Evolutionary conservation across 2,113 vertebrate species (phyloP), one percentile per base, ranked within the genome.

Genomic region (Edolisoma coerulescens): DNA sequence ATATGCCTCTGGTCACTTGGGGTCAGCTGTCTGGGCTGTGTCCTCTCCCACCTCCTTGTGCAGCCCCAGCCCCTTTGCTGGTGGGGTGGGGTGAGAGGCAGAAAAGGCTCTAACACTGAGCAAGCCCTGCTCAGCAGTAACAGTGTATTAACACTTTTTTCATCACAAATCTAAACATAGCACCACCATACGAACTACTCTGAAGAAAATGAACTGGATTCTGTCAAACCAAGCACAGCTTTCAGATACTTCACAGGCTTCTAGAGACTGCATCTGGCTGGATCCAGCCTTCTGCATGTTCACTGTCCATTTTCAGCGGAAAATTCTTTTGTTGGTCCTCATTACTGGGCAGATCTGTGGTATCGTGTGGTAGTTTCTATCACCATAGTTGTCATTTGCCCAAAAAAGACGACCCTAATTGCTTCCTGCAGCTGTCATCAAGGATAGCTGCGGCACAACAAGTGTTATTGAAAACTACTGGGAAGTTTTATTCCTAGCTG

Each of bases 131-230:
- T 65, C 54, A n/a, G 49, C 11, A 27, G 2, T 49, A 70, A 5
- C 0, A 0, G 6, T 37, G 41, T 15, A 6, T 42, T 35, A 50
- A n/a, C 35, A 12, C 30, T 18, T 4, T 28, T 88, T 41, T 11
- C 17, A 19, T 11, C 54, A n/a, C 59, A 84, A 63, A 80, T 41
- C 35, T 33, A n/a, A 64, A 27, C 37, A 21, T 2, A 70, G 23
- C 20, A 18, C 8, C 7, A 7, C 26, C 9, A 4, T 16, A 22
- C 0, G 0, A 65, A 23, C 5, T 41, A 19, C n/a, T 49, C 3
- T 13, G 10, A 54, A 37, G 52, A 70, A 60, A 79, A 87, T 27
- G 3, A 45, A 19, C 20, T n/a, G 5, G 0, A 42, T 54, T 63
- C 53, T 27, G 33, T 42, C 32, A 76, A 83, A 63, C 19, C 28